Evolutionary conservation across 2,113 vertebrate species (phyloP).

Genomic region (Beaufortia kweichowensis): DNA sequence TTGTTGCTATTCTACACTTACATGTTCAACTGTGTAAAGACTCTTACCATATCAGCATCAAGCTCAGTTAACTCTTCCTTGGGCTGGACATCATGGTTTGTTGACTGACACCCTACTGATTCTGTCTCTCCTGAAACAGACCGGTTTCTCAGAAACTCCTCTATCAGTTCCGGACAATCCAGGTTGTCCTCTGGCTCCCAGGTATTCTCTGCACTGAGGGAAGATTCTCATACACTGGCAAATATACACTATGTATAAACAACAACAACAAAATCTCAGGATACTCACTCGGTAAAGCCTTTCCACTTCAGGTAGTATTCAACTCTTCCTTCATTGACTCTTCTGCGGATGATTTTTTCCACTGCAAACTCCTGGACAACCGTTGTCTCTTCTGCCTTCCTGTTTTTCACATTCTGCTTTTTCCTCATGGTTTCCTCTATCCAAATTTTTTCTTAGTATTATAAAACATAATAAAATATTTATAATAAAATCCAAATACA

Average conservation of each 20-base stretch:
- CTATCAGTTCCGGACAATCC: slow-evolving; percentile 96
- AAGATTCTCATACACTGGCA: neutral
- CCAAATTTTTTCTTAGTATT: too few species aligned
- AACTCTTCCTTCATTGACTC: slow-evolving; percentile 91
- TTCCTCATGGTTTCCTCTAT: slow-evolving; percentile 90
- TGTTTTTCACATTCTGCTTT: slow-evolving; percentile 97
- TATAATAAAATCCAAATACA: neutral
- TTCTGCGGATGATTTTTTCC: slow-evolving; percentile 90
- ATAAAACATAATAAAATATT: neutral
- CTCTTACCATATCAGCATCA: slow-evolving; percentile 73
- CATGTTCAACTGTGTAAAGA: neutral
- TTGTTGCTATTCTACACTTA: too few species aligned
- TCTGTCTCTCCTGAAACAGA: slow-evolving; percentile 74
- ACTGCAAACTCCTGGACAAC: slow-evolving; percentile 95
- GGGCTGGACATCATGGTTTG: slow-evolving; percentile 54
- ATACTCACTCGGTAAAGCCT: slow-evolving; percentile 97
- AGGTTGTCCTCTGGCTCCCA: slow-evolving; percentile 99
- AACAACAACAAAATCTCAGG: neutral
- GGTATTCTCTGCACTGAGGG: slow-evolving; percentile 91
- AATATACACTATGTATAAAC: neutral
- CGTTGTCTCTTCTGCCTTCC: slow-evolving; percentile 92
- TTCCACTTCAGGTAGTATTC: slow-evolving; percentile 99
- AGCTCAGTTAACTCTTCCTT: slow-evolving; percentile 73
- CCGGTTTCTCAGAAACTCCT: slow-evolving; percentile 90
- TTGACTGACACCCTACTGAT: slow-evolving; percentile 48